Base-by-base conservation (phyloP, 2,888 invertebrate genomes). In the Loripinus fragilis region DNA sequence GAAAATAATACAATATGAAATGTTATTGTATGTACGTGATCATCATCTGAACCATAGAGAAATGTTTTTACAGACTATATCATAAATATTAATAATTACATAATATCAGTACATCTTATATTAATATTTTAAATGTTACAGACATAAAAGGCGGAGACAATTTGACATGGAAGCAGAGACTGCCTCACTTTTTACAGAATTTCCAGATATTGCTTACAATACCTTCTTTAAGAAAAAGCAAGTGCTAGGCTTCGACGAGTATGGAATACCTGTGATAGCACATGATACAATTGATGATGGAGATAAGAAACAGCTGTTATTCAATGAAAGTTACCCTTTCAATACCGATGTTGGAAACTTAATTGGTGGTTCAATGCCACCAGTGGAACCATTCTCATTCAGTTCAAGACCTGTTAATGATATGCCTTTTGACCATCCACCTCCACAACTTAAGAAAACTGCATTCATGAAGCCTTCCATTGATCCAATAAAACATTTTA, bases 131-230 rank as follows among this genome's bases (percentile, higher is more conserved):
- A n/a, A n/a, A n/a, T 45, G 3, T 45, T 45, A 35, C 67, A 83
- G 83, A 65, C 60, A 68, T 17, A 80, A 78, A 30, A 69, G 76
- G 45, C 60, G 83, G 1, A 66, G 73, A 48, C 75, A 78, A 35
- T 76, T 69, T 25, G 83, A 83, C 70, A 78, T 83, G 80, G 80
- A 83, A 38, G 83, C 78, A 8, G 83, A 83, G 48, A 30, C 71
- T 35, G 74, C 74, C 12, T 83, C 83, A 0, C 74, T 83, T 12
- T 83, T 78, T 67, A 83, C 83, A 2, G 83, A 83, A 48, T 81
- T 83, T 45, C 83, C 83, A 0, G 83, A 83, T 48, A 76, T 83
- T 12, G 74, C 83, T 3, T 83, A 83, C 68, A 83, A 83, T 48
- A 71, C 78, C 15, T 83, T 71, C 42, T 83, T 74, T 71, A 83